phyloP scores from a whole-genome alignment of 2,797 vertebrate genomes.

The Champsocephalus gunnari region DNA sequence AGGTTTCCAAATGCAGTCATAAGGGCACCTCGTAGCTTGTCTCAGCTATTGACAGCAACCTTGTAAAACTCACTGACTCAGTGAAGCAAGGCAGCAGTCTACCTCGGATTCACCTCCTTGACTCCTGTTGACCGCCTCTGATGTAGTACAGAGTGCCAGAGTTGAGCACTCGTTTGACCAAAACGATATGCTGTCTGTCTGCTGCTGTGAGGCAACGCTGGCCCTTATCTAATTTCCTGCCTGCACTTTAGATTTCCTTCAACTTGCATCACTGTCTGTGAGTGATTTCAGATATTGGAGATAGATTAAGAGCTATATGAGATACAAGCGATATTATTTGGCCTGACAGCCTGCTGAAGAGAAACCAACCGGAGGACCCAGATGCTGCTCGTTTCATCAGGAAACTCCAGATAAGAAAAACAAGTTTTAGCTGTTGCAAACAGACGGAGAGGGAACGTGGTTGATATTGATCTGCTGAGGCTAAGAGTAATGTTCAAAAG shows the following conservation, averaged over 20 bases:
- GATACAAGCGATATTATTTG: conserved; percentile 51
- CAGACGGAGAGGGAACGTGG: conserved; percentile 57
- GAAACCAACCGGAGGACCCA: conserved; percentile 29
- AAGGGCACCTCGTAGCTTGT: conserved; percentile 65
- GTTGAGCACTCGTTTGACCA: conserved; percentile 53
- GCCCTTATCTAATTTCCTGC: conserved; percentile 23
- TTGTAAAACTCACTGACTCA: conserved; percentile 65
- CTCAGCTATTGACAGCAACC: conserved; percentile 66
- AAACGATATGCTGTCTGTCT: conserved; percentile 39
- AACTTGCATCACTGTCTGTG: conserved; percentile 56
- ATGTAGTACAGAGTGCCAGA: conserved; percentile 47
- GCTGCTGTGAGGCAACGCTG: conserved; percentile 47
- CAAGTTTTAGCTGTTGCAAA: conserved; percentile 59
- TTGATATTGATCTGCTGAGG: conserved; percentile 75
- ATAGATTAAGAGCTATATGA: conserved; percentile 54
- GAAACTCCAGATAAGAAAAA: conserved; percentile 27
- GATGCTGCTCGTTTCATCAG: conserved; percentile 57
- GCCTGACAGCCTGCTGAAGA: conserved; percentile 42
- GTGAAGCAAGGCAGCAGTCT: conserved; percentile 62
- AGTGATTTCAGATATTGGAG: conserved; percentile 57
- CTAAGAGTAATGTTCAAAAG: conserved; percentile 73
- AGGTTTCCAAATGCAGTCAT: conserved; percentile 27
- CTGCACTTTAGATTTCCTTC: conserved; percentile 46
- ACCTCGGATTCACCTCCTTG: conserved; percentile 59
- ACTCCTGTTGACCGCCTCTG: conserved; percentile 53